Evolutionary conservation across 1,140 invertebrate genomes (phyloP).

Genomic region (Lucilia cuprina): DNA sequence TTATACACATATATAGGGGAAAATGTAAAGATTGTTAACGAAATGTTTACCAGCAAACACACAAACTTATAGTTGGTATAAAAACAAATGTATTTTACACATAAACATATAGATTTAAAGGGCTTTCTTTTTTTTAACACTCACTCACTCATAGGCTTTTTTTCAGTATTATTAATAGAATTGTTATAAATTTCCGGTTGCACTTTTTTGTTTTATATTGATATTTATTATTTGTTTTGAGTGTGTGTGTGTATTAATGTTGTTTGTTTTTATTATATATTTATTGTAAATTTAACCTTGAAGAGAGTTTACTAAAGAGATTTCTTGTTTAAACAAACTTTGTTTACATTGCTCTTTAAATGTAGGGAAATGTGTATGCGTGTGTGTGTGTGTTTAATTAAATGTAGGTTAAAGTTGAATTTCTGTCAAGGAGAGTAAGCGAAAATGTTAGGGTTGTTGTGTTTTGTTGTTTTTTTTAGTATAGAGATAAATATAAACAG

Average conservation of each 20-base stretch:
- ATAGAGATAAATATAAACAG: neutral
- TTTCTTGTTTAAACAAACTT: neutral
- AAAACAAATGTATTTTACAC: too few relatives aligned
- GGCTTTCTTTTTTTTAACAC: too few relatives aligned
- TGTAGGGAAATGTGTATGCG: neutral
- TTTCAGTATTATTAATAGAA: too few relatives aligned
- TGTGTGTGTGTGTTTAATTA: neutral
- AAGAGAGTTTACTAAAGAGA: neutral
- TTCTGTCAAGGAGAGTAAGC: neutral
- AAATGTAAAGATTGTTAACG: too few relatives aligned
- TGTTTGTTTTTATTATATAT: neutral
- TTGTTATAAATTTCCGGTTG: neutral
- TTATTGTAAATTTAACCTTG: neutral
- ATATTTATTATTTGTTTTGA: neutral
- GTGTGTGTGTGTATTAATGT: neutral
- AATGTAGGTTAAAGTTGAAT: neutral
- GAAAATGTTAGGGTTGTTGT: neutral
- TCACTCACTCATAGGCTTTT: too few relatives aligned
- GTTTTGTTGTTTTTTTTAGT: neutral
- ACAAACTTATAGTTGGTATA: too few relatives aligned
- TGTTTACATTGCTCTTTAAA: neutral
- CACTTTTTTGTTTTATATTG: neutral
- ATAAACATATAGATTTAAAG: too few relatives aligned
- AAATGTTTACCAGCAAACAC: too few relatives aligned
- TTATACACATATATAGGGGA: neutral